These are phyloP conservation scores for Nothoprocta perdicaria DNA, from an alignment of 2,113 vertebrate species.

Conservation along the genomic window DNA sequence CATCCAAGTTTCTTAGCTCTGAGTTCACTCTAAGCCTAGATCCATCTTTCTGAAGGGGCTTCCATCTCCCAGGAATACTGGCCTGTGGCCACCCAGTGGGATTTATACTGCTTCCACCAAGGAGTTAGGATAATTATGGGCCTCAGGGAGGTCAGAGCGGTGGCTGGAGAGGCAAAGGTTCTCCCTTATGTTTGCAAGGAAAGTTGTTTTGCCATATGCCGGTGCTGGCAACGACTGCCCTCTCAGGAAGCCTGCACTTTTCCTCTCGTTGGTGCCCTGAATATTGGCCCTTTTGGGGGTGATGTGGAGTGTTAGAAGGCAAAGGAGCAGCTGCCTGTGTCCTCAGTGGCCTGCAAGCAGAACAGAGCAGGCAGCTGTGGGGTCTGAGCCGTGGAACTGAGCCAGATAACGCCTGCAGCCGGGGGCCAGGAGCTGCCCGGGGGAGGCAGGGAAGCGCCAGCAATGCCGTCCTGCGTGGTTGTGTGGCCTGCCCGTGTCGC, in stretches of 20 bases:
- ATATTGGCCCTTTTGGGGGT: background rate
- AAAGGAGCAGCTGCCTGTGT: background rate
- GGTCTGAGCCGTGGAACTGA: background rate
- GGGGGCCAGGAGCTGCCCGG: too few relatives aligned
- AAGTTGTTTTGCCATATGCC: background rate
- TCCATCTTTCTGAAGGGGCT: background rate
- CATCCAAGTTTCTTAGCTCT: background rate
- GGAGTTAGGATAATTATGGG: background rate
- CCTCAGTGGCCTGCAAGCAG: background rate
- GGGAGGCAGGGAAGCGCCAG: background rate
- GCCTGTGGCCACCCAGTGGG: background rate
- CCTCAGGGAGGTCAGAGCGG: background rate
- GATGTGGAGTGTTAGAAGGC: background rate
- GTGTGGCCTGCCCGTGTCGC: background rate
- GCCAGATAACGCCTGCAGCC: background rate
- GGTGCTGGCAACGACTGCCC: background rate
- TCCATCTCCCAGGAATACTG: background rate
- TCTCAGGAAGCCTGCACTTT: background rate
- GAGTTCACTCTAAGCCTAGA: background rate
- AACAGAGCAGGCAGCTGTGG: background rate
- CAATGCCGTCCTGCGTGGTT: background rate
- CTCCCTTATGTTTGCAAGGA: background rate
- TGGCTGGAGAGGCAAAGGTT: background rate
- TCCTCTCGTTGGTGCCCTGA: background rate
- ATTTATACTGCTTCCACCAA: background rate